Evolutionary conservation across 2,888 invertebrate species (phyloP), one percentile per base, ranked within the genome.

Genomic region (Chymomyza caudatula): DNA sequence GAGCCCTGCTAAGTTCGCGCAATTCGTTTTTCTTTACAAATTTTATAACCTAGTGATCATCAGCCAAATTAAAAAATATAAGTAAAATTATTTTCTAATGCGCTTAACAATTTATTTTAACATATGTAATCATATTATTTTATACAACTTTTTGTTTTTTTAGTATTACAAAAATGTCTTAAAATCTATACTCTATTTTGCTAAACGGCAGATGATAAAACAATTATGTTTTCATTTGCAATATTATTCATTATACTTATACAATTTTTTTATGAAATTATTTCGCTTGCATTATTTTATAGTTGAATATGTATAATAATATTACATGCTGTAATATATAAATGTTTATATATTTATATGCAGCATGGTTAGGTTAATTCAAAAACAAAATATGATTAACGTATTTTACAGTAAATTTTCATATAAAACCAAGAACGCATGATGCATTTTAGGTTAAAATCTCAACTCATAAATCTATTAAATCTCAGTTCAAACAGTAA

Each of bases 31-130:
- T n/a, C n/a, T n/a, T n/a, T n/a, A n/a, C n/a, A n/a, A n/a, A n/a
- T n/a, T n/a, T n/a, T n/a, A n/a, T n/a, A n/a, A n/a, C n/a, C n/a
- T n/a, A n/a, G n/a, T 54, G 62, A 67, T 70, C 66, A 61, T n/a
- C n/a, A n/a, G n/a, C 59, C 67, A 67, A 72, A 49, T 57, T 43
- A 60, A 73, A 25, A 43, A 60, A 72, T 71, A 67, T 63, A 47
- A 54, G 65, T 71, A 64, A 68, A 57, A 20, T 53, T 57, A 67
- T 65, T 58, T 70, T 56, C 59, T 22, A 51, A 65, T 78, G 76
- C 61, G 67, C 85, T 78, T 82, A 82, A 86, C 85, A 86, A 76
- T 82, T 85, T 86, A 86, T 82, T 82, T 78, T 86, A 85, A 86
- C 19, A 47, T 17, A 86, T 86, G 76, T 73, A 76, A 68, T 85